phyloP scores from a whole-genome alignment of 2,888 invertebrate genomes.

The Clanis bilineata region DNA sequence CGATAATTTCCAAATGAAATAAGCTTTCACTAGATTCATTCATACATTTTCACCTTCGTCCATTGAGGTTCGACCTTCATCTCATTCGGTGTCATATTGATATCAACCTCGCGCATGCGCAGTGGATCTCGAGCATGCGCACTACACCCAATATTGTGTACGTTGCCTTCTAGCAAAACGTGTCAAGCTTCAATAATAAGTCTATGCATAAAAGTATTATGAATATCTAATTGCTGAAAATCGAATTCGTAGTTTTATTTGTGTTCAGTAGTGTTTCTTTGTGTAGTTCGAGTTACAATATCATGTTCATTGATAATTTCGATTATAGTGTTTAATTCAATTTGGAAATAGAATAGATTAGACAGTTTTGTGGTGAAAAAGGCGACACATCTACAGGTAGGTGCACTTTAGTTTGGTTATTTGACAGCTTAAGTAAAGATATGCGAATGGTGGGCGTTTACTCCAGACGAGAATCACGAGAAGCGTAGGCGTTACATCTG shows the following conservation, averaged over 20 bases:
- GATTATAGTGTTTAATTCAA: constrained; percentile 15
- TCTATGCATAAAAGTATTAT: constrained; percentile 43
- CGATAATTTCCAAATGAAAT: constrained; percentile 25
- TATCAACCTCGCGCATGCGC: constrained; percentile 62
- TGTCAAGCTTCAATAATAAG: constrained; percentile 65
- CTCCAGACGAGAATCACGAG: constrained; percentile 62
- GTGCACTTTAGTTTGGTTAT: constrained; percentile 48
- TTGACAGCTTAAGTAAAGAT: constrained; percentile 42
- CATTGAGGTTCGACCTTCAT: constrained; percentile 66
- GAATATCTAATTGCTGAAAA: not conserved
- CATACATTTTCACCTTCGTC: constrained; percentile 61
- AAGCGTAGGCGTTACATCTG: constrained; percentile 66
- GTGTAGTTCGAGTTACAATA: not conserved
- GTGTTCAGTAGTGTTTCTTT: constrained; percentile 33
- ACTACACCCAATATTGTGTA: constrained; percentile 47
- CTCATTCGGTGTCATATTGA: constrained; percentile 67
- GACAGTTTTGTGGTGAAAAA: constrained; percentile 36
- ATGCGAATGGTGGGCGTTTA: constrained; percentile 62
- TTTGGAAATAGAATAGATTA: constrained; percentile 20
- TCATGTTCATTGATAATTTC: not conserved
- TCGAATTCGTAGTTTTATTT: constrained; percentile 37
- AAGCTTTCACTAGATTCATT: constrained; percentile 50
- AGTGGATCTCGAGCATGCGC: constrained; percentile 47
- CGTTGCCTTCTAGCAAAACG: constrained; percentile 52
- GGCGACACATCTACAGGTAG: constrained; percentile 66